phyloP scores from a whole-genome alignment of 2,113 vertebrate species.

The Climacteris rufus region DNA sequence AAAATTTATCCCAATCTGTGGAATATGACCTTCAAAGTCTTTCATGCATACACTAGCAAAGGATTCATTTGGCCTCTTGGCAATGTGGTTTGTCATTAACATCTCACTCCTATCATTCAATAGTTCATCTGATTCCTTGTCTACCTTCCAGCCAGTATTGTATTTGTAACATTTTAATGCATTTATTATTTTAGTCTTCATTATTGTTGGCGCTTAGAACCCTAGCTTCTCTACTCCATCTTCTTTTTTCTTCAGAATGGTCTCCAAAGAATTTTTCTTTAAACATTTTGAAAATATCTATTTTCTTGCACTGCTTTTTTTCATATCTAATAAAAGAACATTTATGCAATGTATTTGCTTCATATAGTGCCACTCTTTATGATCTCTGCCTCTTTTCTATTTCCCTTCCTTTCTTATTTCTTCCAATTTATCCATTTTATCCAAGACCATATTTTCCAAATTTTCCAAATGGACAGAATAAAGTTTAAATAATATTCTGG shows the following conservation, averaged over 20 bases:
- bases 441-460: not conserved
- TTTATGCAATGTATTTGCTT: not conserved
- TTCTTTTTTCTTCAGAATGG: not conserved
- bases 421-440: not conserved
- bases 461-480: not conserved
- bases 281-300: not conserved
- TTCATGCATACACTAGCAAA: not conserved
- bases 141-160: not conserved
- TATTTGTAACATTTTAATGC: not conserved
- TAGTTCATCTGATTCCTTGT: not conserved
- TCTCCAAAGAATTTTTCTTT: not conserved
- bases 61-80: constrained; percentile 24
- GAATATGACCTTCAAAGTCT: constrained; percentile 42
- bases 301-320: not conserved
- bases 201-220: not conserved
- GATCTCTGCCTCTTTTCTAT: not conserved
- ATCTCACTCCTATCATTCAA: constrained; percentile 1
- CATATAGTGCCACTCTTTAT: not conserved
- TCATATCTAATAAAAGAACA: not conserved
- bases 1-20: constrained; percentile 33
- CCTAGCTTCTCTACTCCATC: not conserved
- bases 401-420: not conserved
- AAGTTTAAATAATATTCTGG: not conserved
- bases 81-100: constrained; percentile 33
- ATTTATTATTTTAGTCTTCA: constrained; percentile 1